Evolutionary conservation across 2,888 invertebrate genomes (phyloP).

Genomic region (Arge pagana): DNA sequence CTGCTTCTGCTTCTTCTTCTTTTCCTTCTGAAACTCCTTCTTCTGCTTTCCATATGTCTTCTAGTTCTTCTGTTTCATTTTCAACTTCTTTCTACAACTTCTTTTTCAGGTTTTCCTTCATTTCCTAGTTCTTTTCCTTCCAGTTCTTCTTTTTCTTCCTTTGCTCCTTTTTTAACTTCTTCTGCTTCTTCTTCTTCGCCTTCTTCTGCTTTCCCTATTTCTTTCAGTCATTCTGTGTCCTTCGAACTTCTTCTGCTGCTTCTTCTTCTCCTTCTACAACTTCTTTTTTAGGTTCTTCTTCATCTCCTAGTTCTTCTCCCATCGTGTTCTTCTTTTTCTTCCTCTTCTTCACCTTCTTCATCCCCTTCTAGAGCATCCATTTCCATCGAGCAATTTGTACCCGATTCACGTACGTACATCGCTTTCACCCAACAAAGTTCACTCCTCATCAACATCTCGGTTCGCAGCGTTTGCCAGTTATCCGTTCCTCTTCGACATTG

Average conservation of each 20-base stretch:
- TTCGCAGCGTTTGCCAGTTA: no score
- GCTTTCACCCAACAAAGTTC: no score
- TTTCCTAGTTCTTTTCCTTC: background rate
- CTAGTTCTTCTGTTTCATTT: background rate
- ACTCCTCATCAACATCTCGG: no score
- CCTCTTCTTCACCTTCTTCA: no score
- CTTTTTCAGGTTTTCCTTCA: constrained; percentile 20
- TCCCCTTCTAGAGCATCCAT: no score
- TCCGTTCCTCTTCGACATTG: no score
- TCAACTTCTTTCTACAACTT: constrained; percentile 24
- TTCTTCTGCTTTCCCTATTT: background rate
- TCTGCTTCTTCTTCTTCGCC: background rate
- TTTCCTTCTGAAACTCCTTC: constrained; percentile 18
- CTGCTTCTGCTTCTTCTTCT: background rate
- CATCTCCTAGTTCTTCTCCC: no score
- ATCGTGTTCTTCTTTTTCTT: no score
- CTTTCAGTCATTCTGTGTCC: background rate
- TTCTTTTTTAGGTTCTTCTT: no score
- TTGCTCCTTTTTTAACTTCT: constrained; percentile 8
- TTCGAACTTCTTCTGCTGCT: constrained; percentile 4
- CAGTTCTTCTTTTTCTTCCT: background rate
- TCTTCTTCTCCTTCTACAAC: constrained; percentile 24
- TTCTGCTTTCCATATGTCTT: background rate
- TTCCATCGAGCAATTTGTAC: no score
- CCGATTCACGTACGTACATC: no score